Percentiles rank a stretch among this genome's conserved stretches.
These are phyloP conservation scores for Lasioglossum malachurum DNA, from an alignment of 2,888 invertebrate species.

Conservation along the genomic window DNA sequence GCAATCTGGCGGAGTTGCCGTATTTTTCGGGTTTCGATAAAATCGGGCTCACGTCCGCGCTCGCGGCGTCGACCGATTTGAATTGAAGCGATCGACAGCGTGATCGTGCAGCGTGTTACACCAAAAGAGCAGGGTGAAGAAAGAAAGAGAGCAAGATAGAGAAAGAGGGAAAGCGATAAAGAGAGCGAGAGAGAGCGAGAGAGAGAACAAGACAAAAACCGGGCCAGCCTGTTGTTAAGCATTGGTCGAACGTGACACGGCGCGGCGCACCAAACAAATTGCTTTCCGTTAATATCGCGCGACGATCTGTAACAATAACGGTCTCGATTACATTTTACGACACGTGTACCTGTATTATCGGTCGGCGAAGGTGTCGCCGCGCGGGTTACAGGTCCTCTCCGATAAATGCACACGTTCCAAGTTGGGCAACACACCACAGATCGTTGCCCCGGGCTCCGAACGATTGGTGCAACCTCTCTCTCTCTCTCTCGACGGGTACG, in stretches of 20 bases:
- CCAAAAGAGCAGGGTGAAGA: not conserved
- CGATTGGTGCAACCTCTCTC: slow-evolving; percentile 54
- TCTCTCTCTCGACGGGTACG: slow-evolving; percentile 23
- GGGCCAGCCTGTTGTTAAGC: slow-evolving; percentile 25
- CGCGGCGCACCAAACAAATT: slow-evolving; percentile 50
- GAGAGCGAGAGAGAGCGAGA: not conserved
- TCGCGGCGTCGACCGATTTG: slow-evolving; percentile 14
- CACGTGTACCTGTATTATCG: slow-evolving; percentile 52
- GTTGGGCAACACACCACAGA: slow-evolving; percentile 51
- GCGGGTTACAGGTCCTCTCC: slow-evolving; percentile 25
- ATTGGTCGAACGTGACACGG: slow-evolving; percentile 38
- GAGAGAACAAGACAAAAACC: slow-evolving; percentile 17
- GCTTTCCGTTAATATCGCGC: slow-evolving; percentile 48
- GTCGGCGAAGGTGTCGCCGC: slow-evolving; percentile 52
- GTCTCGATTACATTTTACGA: slow-evolving; percentile 55
- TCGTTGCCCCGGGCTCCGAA: slow-evolving; percentile 39
- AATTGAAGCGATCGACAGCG: slow-evolving; percentile 29
- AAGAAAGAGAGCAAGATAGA: not conserved
- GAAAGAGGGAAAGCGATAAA: too few relatives aligned
- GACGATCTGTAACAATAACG: slow-evolving; percentile 61
- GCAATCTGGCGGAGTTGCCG: not conserved
- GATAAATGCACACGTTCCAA: slow-evolving; percentile 45
- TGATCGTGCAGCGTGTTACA: slow-evolving; percentile 5
- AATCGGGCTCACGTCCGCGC: slow-evolving; percentile 37
- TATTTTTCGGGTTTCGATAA: slow-evolving; percentile 25